Percentiles rank a stretch among this genome's conserved stretches.
These are phyloP conservation scores for Macrosiphum euphorbiae DNA, from an alignment of 2,888 invertebrate species.

Conservation along the genomic window DNA sequence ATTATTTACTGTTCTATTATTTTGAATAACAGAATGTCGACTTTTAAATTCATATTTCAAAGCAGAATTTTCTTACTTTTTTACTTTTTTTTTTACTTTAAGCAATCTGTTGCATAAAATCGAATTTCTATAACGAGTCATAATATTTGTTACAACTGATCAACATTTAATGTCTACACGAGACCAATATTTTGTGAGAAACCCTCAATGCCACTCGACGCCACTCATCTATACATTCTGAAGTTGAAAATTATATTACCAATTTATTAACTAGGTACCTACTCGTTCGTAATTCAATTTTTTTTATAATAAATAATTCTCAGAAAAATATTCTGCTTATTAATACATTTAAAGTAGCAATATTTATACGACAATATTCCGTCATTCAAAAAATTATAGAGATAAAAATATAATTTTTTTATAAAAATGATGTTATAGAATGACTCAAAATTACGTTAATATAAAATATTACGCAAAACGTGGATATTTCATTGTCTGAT, in stretches of 20 bases:
- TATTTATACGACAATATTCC: not conserved
- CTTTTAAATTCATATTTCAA: too few species aligned
- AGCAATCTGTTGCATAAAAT: not conserved
- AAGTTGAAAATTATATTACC: not conserved
- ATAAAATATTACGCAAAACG: not conserved
- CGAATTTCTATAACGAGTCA: not conserved
- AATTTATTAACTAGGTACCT: not conserved
- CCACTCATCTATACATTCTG: too few species aligned
- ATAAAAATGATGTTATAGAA: too few species aligned
- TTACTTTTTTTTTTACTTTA: too few species aligned
- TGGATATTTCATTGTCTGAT: not conserved
- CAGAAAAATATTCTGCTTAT: not conserved
- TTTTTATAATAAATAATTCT: not conserved
- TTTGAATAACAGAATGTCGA: not conserved
- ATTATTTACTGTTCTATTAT: not conserved
- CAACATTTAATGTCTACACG: not conserved
- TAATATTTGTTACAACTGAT: not conserved
- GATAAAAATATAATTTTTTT: too few species aligned
- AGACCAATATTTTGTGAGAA: not conserved
- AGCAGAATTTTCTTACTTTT: not conserved
- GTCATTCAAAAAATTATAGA: not conserved
- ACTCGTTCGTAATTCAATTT: not conserved
- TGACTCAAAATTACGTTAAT: too few species aligned
- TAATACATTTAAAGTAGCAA: not conserved
- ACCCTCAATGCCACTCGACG: not conserved